A percentile compares a stretch with the other conserved stretches of the same genome.
phyloP scores from a whole-genome alignment of 2,113 vertebrate genomes.

The Peromyscus californicus region DNA sequence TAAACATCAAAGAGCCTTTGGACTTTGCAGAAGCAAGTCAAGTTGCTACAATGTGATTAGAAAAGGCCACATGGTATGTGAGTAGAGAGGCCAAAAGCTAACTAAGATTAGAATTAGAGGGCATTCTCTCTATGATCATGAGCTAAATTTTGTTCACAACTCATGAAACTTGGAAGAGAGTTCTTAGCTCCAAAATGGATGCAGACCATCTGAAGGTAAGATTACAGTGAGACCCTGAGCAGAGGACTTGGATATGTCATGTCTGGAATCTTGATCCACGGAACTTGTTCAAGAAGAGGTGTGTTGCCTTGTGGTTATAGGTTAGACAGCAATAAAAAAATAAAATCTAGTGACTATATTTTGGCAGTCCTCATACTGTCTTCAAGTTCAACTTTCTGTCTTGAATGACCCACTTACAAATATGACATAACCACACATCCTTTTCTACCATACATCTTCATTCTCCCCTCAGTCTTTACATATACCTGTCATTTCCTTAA shows the following conservation, averaged over 20 bases:
- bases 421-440: not conserved
- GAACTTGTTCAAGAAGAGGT: not conserved
- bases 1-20: not conserved
- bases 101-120: not conserved
- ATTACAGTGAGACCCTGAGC: not conserved
- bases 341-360: not conserved
- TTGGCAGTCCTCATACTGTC: not conserved
- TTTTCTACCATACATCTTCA: not conserved
- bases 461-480: not conserved
- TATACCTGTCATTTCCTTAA: not conserved
- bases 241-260: not conserved
- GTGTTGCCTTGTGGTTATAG: not conserved
- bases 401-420: constrained; percentile 15
- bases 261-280: not conserved
- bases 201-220: not conserved
- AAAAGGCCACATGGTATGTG: not conserved
- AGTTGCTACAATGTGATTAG: not conserved
- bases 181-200: not conserved
- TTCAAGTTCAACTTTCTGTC: not conserved
- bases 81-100: not conserved
- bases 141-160: not conserved
- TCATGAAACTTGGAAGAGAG: not conserved
- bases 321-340: not conserved
- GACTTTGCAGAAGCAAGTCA: not conserved
- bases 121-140: not conserved